Evolutionary conservation across 2,888 invertebrate species (phyloP).

Genomic region (Ectropis crepuscularia): DNA sequence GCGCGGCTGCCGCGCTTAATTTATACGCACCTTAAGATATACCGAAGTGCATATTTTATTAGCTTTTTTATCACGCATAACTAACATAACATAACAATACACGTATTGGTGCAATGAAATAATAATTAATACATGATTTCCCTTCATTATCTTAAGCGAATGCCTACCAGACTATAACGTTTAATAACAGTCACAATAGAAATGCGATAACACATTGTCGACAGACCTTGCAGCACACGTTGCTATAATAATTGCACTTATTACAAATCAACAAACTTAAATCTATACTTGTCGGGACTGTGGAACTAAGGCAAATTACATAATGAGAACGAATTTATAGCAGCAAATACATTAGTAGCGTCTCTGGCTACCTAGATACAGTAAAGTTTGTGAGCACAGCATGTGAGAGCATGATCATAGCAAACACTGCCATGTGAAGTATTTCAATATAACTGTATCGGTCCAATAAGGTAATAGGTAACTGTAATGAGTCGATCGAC

Average conservation of each 20-base stretch:
- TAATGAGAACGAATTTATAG: neutral
- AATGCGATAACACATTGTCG: slow-evolving; percentile 14
- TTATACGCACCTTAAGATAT: too few relatives aligned
- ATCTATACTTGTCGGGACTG: neutral
- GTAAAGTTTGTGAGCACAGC: neutral
- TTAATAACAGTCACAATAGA: slow-evolving; percentile 20
- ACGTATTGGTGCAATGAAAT: too few relatives aligned
- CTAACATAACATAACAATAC: too few relatives aligned
- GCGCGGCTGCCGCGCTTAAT: too few relatives aligned
- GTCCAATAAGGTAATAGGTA: slow-evolving; percentile 2
- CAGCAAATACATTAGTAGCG: neutral
- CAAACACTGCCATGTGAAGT: slow-evolving; percentile 3
- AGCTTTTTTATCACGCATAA: too few relatives aligned
- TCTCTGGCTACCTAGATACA: neutral
- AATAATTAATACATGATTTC: neutral
- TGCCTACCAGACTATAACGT: slow-evolving; percentile 3
- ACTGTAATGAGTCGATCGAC: neutral
- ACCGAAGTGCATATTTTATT: too few relatives aligned
- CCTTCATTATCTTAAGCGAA: slow-evolving; percentile 7
- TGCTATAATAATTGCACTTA: slow-evolving; percentile 14
- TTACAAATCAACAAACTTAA: neutral
- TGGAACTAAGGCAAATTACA: neutral
- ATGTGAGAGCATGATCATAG: slow-evolving; percentile 1
- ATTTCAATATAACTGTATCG: neutral
- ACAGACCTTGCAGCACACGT: slow-evolving; percentile 13